phyloP scores from a whole-genome alignment of 2,888 invertebrate species.

The Acanthopleura granulata region DNA sequence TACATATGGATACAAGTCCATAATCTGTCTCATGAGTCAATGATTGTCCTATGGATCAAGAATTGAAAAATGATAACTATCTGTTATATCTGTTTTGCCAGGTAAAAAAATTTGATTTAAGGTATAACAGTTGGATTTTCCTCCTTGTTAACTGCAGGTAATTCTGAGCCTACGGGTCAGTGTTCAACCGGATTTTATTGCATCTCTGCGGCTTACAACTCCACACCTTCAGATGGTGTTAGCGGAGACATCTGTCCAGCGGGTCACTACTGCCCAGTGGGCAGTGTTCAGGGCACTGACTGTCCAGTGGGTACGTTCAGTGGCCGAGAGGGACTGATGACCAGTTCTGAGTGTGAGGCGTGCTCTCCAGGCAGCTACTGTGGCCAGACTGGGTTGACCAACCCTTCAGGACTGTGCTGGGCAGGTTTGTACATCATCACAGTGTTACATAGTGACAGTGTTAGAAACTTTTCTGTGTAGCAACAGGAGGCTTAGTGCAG shows the following conservation, averaged over 20 bases:
- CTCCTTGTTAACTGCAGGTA: no score
- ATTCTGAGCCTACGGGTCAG: conserved; percentile 52
- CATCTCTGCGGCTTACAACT: conserved; percentile 50
- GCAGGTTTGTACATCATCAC: conserved; percentile 48
- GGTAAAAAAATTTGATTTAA: not conserved
- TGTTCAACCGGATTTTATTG: conserved; percentile 62
- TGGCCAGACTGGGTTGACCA: conserved; percentile 55
- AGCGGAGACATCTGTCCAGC: conserved; percentile 61
- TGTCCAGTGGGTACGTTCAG: conserved; percentile 64
- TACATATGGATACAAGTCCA: no score
- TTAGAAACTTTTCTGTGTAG: no score
- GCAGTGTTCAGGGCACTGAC: conserved; percentile 54
- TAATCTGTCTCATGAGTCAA: no score
- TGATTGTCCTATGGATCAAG: no score
- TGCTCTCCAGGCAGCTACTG: conserved; percentile 65
- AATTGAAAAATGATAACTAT: no score
- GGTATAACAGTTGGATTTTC: not conserved
- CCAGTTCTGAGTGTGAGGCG: conserved; percentile 49
- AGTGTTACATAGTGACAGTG: no score
- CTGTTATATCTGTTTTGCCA: not conserved
- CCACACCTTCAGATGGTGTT: conserved; percentile 60
- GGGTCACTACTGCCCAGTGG: conserved; percentile 55
- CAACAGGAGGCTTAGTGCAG: no score
- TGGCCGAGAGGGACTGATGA: conserved; percentile 48
- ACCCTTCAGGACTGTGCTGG: conserved; percentile 57